Evolutionary conservation across 1,140 invertebrate genomes (phyloP), one percentile per base, ranked within the genome.

Genomic region (Steinernema feltiae): DNA sequence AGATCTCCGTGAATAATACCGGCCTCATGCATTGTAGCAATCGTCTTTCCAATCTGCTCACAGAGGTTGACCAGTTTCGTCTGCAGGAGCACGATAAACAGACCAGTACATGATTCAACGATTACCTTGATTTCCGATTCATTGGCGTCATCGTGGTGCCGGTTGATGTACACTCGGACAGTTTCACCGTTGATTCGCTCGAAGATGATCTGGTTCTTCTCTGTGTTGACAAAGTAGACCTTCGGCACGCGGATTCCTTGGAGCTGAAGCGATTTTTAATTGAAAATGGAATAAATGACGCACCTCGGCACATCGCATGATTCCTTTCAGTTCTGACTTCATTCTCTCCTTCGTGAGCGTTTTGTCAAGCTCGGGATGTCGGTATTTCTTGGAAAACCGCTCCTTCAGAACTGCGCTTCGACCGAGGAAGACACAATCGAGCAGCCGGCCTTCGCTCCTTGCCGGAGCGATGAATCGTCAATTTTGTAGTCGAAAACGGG

Each of bases 1-100:
- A 99, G 88, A 89, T 99, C 97, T 0, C 97, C 96, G 87, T 99
- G 97, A 79, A 98, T 92, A n/a, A 98, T 92, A 83, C 93, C 92
- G 76, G 90, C 90, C 1, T 81, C 88, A 87, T 99, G 97, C 87
- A 99, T 89, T 87, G 90, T 91, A 0, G 91, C 91, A 70, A 99
- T 87, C 0, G 90, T 86, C 74, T 85, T 81, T 0, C 95, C 96
- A 77, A 98, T 90, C 79, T 90, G 88, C 63, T 86, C 76, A 0
- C 90, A 90, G 46, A 94, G 80, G 80, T 86, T 74, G 74, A 88
- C 78, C 76, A 89, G 79, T 30, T 53, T 72, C 24, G 72, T 69
- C 83, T 85, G 27, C n/a, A n/a, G n/a, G n/a, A n/a, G 80, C 80
- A 46, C 70, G 76, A 31, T 63, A 12, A 3, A 7, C 18, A n/a